These are phyloP conservation scores for Puffinus mauretanicus DNA, from an alignment of 2,113 vertebrate genomes.

Conservation along the genomic window DNA sequence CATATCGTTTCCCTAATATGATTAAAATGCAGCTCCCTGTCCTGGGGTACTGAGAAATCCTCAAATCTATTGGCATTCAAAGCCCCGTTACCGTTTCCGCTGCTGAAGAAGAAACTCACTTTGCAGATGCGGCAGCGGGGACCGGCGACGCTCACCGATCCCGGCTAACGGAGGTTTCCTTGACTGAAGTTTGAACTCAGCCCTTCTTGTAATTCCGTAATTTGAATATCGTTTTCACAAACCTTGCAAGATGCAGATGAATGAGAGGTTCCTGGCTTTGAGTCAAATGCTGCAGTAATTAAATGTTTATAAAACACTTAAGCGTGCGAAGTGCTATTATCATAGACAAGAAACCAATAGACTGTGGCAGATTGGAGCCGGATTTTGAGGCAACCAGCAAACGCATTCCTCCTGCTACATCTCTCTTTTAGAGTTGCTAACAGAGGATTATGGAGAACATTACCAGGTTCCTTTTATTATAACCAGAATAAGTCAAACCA, in stretches of 20 bases:
- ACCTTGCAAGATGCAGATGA: conserved; percentile 12
- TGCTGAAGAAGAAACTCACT: background rate
- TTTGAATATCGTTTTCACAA: conserved; percentile 13
- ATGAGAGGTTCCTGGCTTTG: conserved; percentile 38
- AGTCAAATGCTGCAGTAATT: conserved; percentile 53
- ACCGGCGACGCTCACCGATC: accelerated
- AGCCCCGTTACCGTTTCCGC: background rate
- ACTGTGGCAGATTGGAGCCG: background rate
- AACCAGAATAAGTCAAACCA: background rate
- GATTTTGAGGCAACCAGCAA: conserved; percentile 3
- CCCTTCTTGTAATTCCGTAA: background rate
- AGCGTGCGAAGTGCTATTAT: background rate
- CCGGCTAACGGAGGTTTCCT: background rate
- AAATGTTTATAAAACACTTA: conserved; percentile 52
- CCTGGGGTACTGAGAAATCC: background rate
- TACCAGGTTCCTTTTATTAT: background rate
- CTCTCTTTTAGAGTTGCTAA: background rate
- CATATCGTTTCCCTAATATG: background rate
- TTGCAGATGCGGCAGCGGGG: background rate
- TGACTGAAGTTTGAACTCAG: background rate
- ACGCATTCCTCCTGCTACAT: background rate
- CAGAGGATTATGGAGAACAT: background rate
- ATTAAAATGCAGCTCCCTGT: background rate
- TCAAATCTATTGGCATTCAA: background rate
- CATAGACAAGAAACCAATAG: background rate